phyloP scores from a whole-genome alignment of 1,140 invertebrate genomes.

The Drosophila pandora region DNA sequence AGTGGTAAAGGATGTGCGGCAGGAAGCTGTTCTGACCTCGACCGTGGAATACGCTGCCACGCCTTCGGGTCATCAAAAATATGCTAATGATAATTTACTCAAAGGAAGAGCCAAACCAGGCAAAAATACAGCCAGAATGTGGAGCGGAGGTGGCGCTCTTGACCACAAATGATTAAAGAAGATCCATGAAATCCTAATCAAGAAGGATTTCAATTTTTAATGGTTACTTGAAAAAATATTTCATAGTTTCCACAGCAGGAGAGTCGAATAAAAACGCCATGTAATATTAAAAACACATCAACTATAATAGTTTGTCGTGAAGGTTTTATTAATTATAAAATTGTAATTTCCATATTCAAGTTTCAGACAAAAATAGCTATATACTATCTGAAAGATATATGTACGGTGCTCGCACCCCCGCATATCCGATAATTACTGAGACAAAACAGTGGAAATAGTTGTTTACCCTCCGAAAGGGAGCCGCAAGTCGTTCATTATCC shows the following conservation, averaged over 20 bases:
- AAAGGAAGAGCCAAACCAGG: slow-evolving; percentile 5
- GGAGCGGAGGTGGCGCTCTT: not conserved
- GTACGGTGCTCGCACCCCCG: not conserved
- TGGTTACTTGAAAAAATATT: too few species aligned
- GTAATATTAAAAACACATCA: too few species aligned
- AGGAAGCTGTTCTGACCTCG: slow-evolving; percentile 61
- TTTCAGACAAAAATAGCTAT: too few species aligned
- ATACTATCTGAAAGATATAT: not conserved
- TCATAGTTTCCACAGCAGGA: too few species aligned
- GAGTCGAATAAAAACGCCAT: too few species aligned
- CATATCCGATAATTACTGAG: slow-evolving; percentile 9
- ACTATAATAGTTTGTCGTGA: too few species aligned
- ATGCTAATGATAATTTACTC: slow-evolving; percentile 56
- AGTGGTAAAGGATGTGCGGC: slow-evolving; percentile 39
- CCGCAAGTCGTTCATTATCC: slow-evolving; percentile 27
- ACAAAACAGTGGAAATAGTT: not conserved
- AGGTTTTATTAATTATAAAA: too few species aligned
- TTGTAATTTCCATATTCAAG: too few species aligned
- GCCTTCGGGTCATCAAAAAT: slow-evolving; percentile 43
- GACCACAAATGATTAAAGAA: too few species aligned
- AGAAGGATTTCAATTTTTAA: too few species aligned
- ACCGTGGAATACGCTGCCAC: slow-evolving; percentile 68
- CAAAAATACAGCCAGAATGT: not conserved
- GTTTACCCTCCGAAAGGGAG: slow-evolving; percentile 5
- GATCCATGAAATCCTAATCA: too few species aligned